These are phyloP conservation scores for Apostichopus parvimensis DNA, from an alignment of 35 echinoderm and acorn worm genomes.

Conservation along the genomic window DNA sequence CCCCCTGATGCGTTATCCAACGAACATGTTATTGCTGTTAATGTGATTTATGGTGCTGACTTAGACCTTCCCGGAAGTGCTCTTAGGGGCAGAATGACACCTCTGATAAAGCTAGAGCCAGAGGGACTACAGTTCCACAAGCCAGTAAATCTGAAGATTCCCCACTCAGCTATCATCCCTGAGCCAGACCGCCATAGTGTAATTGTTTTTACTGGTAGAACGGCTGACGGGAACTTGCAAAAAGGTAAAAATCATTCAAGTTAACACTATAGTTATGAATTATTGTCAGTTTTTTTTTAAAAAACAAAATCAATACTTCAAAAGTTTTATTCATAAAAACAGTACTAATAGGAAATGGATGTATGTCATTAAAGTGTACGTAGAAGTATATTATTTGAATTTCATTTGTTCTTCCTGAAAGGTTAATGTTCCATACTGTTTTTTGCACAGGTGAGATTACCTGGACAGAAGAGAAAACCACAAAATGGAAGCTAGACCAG, in stretches of 20 bases:
- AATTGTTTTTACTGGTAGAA: neutral
- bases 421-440: neutral
- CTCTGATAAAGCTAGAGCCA: conserved; percentile 10
- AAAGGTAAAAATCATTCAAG: neutral
- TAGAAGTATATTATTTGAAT: neutral
- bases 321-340: neutral
- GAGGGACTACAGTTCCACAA: neutral
- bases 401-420: no score
- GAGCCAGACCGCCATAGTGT: neutral
- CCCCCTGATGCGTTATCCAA: neutral
- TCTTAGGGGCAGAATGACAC: conserved; percentile 5
- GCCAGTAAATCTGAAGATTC: neutral
- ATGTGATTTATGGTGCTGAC: neutral
- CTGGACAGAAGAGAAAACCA: neutral
- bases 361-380: neutral
- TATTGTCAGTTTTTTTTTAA: neutral
- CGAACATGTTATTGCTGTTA: neutral
- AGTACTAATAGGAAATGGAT: neutral
- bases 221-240: neutral
- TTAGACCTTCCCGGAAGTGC: neutral
- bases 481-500: neutral
- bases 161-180: neutral
- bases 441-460: neutral
- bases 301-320: neutral
- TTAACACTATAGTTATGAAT: neutral